These are phyloP conservation scores for Dolichomitus sp. DNA, from an alignment of 2,888 invertebrate species.

Conservation along the genomic window DNA sequence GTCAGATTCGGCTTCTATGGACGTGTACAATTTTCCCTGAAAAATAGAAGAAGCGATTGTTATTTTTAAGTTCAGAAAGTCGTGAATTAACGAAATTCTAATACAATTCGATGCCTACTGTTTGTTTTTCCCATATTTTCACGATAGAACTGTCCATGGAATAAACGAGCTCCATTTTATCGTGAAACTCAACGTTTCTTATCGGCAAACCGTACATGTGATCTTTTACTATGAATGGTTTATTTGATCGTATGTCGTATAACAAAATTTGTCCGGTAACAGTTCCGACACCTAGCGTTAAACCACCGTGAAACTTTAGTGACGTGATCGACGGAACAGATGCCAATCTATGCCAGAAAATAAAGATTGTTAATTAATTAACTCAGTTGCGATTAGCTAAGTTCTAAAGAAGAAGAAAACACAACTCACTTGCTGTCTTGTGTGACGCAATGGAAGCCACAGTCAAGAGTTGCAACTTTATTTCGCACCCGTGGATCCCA, in stretches of 20 bases:
- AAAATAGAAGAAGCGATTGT: conserved; percentile 75
- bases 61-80: conserved; percentile 15
- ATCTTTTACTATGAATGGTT: conserved; percentile 96
- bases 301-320: conserved; percentile 91
- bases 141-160: conserved; percentile 96
- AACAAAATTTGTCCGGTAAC: conserved; percentile 97
- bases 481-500: conserved; percentile 97
- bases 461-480: conserved; percentile 94
- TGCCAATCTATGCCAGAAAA: conserved; percentile 87
- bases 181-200: conserved; percentile 94
- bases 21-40: conserved; percentile 97
- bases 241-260: conserved; percentile 97
- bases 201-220: conserved; percentile 98
- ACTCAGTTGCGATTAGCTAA: not conserved
- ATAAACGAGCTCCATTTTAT: conserved; percentile 92
- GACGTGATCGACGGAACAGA: conserved; percentile 92
- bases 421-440: conserved; percentile 87
- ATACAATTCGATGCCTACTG: conserved; percentile 87
- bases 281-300: conserved; percentile 96
- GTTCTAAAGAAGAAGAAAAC: not conserved
- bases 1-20: conserved; percentile 93
- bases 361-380: conserved; percentile 25
- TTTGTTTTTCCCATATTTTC: conserved; percentile 96
- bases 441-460: conserved; percentile 90
- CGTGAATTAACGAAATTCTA: conserved; percentile 15